Conservation (phyloP, 2,888 invertebrate species). For the Phyllotreta striolata region DNA sequence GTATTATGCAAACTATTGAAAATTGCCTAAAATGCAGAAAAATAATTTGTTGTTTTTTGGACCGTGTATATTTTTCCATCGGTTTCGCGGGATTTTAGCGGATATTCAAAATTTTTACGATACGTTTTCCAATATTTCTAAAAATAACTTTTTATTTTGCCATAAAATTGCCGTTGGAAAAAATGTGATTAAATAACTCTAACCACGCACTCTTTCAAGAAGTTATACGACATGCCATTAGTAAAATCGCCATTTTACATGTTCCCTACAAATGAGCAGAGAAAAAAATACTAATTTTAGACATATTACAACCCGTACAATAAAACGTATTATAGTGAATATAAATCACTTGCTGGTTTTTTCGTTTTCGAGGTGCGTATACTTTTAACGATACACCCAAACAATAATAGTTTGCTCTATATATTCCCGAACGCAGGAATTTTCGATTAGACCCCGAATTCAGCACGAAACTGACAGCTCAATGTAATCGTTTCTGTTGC, state of each 20-base stretch:
- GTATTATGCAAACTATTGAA: too few species aligned
- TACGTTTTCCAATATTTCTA: slow-evolving; percentile 29
- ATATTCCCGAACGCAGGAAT: slow-evolving; percentile 17
- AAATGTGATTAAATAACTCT: slow-evolving; percentile 37
- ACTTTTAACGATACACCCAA: slow-evolving; percentile 20
- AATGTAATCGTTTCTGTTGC: slow-evolving; percentile 20
- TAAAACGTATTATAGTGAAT: slow-evolving; percentile 33
- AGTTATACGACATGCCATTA: slow-evolving; percentile 38
- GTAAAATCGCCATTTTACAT: slow-evolving; percentile 38
- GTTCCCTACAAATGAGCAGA: slow-evolving; percentile 35
- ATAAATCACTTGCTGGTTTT: slow-evolving; percentile 28
- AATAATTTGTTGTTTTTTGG: slow-evolving; percentile 1
- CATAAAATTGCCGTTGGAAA: slow-evolving; percentile 33
- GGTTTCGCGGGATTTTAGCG: slow-evolving; percentile 14
- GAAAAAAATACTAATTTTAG: slow-evolving; percentile 37
- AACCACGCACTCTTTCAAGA: slow-evolving; percentile 36
- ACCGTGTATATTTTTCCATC: slow-evolving; percentile 5
- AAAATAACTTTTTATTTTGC: slow-evolving; percentile 35
- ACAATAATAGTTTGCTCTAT: slow-evolving; percentile 17
- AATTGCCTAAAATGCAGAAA: too few species aligned
- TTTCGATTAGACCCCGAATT: slow-evolving; percentile 24
- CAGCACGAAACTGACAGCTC: slow-evolving; percentile 25
- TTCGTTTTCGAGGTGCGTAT: slow-evolving; percentile 11
- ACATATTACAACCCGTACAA: slow-evolving; percentile 34
- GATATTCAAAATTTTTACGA: slow-evolving; percentile 24